Conservation (phyloP, 2,113 vertebrate genomes). For the Dendrocopos noguchii region DNA sequence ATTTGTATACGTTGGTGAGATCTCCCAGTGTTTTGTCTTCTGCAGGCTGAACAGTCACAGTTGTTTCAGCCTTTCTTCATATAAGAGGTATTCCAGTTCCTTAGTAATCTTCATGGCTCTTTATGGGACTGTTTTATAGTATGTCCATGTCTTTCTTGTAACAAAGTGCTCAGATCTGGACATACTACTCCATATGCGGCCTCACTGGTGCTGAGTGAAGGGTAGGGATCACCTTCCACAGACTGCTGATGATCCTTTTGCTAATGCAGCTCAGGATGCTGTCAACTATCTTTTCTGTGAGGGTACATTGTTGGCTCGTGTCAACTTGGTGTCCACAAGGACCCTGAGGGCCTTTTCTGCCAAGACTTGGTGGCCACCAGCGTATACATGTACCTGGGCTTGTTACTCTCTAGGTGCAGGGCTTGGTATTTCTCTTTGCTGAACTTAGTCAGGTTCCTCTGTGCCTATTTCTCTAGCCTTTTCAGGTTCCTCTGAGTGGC, state of each 20-base stretch:
- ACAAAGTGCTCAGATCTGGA: neutral
- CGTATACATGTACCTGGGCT: accelerated
- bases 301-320: accelerated
- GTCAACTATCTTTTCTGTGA: neutral
- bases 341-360: neutral
- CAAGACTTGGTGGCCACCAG: neutral
- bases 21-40: neutral
- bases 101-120: neutral
- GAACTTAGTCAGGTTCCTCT: neutral
- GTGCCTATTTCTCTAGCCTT: neutral
- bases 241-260: neutral
- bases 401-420: neutral
- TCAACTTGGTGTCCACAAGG: neutral
- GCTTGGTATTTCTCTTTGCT: neutral
- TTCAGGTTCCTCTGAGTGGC: too few species aligned
- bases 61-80: neutral
- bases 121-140: neutral
- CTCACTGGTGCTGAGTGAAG: neutral
- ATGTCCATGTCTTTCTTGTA: neutral
- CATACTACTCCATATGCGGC: too few species aligned
- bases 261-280: neutral
- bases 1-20: neutral
- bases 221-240: neutral
- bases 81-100: neutral
- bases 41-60: neutral